These are phyloP conservation scores for Drosophila dives DNA, from an alignment of 2,888 invertebrate species.

Conservation along the genomic window DNA sequence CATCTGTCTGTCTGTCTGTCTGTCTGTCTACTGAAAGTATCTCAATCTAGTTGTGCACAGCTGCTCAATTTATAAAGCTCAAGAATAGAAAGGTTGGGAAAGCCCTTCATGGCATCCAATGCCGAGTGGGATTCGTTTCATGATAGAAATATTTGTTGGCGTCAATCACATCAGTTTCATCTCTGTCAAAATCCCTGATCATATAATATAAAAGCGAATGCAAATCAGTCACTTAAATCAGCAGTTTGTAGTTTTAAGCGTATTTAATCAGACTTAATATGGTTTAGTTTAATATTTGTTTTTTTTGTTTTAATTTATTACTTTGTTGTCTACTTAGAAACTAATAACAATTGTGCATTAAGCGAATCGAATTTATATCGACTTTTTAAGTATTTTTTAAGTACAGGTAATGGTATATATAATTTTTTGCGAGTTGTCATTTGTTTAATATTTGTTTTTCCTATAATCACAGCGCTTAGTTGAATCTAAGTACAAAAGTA, in stretches of 20 bases:
- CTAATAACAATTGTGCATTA: slow-evolving; percentile 55
- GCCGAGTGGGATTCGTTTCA: slow-evolving; percentile 23
- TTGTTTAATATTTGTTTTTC: slow-evolving; percentile 16
- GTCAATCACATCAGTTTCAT: slow-evolving; percentile 62
- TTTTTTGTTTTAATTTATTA: slow-evolving; percentile 64
- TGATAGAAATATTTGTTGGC: slow-evolving; percentile 23
- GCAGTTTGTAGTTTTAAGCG: background rate
- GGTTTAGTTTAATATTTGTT: slow-evolving; percentile 18
- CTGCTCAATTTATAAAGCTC: slow-evolving; percentile 47
- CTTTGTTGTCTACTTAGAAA: slow-evolving; percentile 62
- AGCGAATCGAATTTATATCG: slow-evolving; percentile 12
- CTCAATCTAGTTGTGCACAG: slow-evolving; percentile 58
- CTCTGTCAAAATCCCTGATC: slow-evolving; percentile 42
- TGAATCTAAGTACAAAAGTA: slow-evolving; percentile 52
- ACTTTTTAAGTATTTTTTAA: slow-evolving; percentile 22
- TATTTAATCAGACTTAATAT: background rate
- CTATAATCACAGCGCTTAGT: slow-evolving; percentile 70
- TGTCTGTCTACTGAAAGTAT: slow-evolving; percentile 20
- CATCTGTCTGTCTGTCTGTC: slow-evolving; percentile 36
- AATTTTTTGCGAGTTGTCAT: slow-evolving; percentile 47
- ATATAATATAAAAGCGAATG: slow-evolving; percentile 27
- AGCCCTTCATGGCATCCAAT: slow-evolving; percentile 23
- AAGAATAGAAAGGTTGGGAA: slow-evolving; percentile 32
- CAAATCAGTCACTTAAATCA: slow-evolving; percentile 10
- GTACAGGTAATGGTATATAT: slow-evolving; percentile 39